Conservation (phyloP, 2,888 invertebrate species). For the Harpalus rufipes region DNA sequence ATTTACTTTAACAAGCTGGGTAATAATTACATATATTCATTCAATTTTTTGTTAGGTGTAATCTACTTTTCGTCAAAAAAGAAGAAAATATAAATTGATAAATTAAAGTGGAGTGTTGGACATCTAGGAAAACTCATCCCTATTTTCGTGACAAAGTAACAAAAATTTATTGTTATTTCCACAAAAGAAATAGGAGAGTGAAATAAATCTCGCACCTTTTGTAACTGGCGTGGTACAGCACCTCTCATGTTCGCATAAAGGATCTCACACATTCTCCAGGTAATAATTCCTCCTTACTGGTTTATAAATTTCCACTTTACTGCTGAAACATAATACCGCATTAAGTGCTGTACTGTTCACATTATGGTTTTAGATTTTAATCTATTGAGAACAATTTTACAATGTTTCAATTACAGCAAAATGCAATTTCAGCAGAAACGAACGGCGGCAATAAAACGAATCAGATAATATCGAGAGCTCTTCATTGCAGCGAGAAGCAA, state of each 20-base stretch:
- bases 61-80: background rate
- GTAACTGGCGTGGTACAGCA: background rate
- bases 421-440: conserved; percentile 57
- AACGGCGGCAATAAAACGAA: conserved; percentile 58
- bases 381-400: conserved; percentile 56
- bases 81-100: conserved; percentile 2
- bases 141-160: conserved; percentile 55
- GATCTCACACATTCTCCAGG: conserved; percentile 21
- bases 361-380: conserved; percentile 58
- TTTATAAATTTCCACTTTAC: conserved; percentile 58
- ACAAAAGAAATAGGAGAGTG: conserved; percentile 33
- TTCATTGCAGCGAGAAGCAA: conserved; percentile 41
- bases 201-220: conserved; percentile 54
- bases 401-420: conserved; percentile 55
- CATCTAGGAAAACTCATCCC: conserved; percentile 17
- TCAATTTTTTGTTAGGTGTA: background rate
- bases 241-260: conserved; percentile 21
- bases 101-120: background rate
- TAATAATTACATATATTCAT: no score
- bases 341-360: conserved; percentile 43
- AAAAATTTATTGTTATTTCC: conserved; percentile 57
- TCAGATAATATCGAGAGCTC: conserved; percentile 54
- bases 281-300: conserved; percentile 42
- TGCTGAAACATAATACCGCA: conserved; percentile 32
- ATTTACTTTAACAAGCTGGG: no score